phyloP scores from a whole-genome alignment of 2,113 vertebrate genomes.

The Tupaia chinensis region DNA sequence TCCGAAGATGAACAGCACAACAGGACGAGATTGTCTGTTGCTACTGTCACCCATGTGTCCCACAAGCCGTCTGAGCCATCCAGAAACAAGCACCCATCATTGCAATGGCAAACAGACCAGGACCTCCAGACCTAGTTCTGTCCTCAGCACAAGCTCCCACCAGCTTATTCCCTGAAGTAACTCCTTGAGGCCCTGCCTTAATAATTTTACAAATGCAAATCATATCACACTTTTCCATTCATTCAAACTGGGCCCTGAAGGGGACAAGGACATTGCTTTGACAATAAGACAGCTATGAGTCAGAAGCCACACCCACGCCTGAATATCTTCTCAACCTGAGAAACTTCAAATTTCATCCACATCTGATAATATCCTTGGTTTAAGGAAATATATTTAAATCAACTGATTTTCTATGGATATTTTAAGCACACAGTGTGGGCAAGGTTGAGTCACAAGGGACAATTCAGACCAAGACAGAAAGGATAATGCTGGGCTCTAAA shows the following conservation, averaged over 20 bases:
- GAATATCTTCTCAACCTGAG: neutral
- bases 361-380: neutral
- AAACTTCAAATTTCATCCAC: neutral
- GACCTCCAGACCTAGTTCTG: neutral
- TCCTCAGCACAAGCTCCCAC: accelerated
- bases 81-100: neutral
- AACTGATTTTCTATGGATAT: neutral
- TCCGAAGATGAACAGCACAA: neutral
- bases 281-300: neutral
- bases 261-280: neutral
- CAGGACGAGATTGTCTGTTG: neutral
- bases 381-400: neutral
- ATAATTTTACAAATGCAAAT: neutral
- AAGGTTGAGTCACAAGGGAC: conserved; percentile 13
- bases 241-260: neutral
- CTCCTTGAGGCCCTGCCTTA: neutral
- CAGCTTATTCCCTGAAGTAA: neutral
- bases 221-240: accelerated
- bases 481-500: neutral
- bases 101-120: neutral
- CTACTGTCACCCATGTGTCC: accelerated
- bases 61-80: accelerated
- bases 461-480: neutral
- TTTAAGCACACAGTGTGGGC: conserved; percentile 3
- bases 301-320: accelerated